Percentiles rank a stretch among this genome's conserved stretches.
These are phyloP conservation scores for Stegastes partitus DNA, from an alignment of 2,113 vertebrate genomes.

Conservation along the genomic window DNA sequence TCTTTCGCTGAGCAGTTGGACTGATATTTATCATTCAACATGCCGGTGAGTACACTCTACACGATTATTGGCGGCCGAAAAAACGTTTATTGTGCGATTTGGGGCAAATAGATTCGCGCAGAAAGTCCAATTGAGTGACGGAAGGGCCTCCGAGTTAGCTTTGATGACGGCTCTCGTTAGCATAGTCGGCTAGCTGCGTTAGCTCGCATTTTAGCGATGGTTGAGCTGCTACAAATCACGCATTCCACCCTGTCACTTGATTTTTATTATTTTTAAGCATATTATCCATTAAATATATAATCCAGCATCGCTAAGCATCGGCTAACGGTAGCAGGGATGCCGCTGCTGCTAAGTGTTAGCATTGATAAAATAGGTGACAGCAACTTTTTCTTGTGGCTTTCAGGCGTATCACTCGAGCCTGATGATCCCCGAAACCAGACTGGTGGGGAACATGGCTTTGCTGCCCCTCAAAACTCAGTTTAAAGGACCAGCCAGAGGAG, in stretches of 20 bases:
- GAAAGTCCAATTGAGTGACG: neutral
- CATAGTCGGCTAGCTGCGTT: slow-evolving; percentile 47
- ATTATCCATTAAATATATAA: too few species aligned
- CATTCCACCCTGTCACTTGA: fast-evolving
- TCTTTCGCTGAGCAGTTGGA: slow-evolving; percentile 60
- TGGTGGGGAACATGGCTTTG: slow-evolving; percentile 97
- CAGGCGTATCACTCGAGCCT: slow-evolving; percentile 97
- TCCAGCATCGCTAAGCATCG: neutral
- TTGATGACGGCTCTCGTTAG: slow-evolving; percentile 32
- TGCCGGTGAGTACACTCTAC: slow-evolving; percentile 87
- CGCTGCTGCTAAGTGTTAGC: neutral
- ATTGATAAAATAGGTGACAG: slow-evolving; percentile 10
- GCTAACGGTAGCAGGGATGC: neutral
- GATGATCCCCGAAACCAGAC: slow-evolving; percentile 90
- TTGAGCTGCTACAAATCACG: neutral
- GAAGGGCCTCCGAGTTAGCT: slow-evolving; percentile 6
- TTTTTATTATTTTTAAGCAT: neutral
- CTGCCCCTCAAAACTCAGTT: slow-evolving; percentile 96
- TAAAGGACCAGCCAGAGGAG: slow-evolving; percentile 95
- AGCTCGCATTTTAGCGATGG: slow-evolving; percentile 1
- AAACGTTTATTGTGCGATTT: fast-evolving
- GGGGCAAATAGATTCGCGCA: fast-evolving
- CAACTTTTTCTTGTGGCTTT: neutral
- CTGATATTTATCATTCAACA: slow-evolving; percentile 74
- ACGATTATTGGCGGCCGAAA: fast-evolving